Evolutionary conservation across 2,888 invertebrate species (phyloP).

Genomic region (Entomobrya multifasciata): DNA sequence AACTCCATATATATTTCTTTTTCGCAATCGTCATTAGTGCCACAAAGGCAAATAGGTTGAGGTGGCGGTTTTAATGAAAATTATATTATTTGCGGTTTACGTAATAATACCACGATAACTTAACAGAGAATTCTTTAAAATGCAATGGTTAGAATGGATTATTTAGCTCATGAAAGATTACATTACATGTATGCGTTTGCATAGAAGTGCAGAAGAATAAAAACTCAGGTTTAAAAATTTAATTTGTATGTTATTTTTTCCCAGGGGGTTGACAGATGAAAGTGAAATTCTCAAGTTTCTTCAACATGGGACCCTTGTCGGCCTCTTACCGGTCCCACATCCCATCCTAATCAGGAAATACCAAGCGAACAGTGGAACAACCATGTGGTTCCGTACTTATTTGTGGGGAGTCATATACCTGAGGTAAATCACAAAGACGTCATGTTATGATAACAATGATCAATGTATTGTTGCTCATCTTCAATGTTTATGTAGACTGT

Average conservation of each 20-base stretch:
- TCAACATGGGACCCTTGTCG: constrained; percentile 98
- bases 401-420: constrained; percentile 99
- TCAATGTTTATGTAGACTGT: no score
- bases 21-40: no score
- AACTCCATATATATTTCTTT: no score
- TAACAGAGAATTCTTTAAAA: no score
- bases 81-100: background rate
- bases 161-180: no score
- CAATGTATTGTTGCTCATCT: background rate
- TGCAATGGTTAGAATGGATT: no score
- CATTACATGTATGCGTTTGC: background rate
- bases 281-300: constrained; percentile 98
- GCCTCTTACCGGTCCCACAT: constrained; percentile 98
- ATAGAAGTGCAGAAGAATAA: background rate
- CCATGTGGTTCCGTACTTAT: constrained; percentile 99
- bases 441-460: background rate
- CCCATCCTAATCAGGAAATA: constrained; percentile 99
- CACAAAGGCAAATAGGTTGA: background rate
- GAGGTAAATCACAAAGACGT: constrained; percentile 83
- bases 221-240: background rate
- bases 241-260: constrained; percentile 48
- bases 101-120: background rate
- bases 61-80: background rate
- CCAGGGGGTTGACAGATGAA: constrained; percentile 98
- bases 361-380: constrained; percentile 99